Evolutionary conservation across 2,113 vertebrate species (phyloP).

Genomic region (Menidia beryllina): DNA sequence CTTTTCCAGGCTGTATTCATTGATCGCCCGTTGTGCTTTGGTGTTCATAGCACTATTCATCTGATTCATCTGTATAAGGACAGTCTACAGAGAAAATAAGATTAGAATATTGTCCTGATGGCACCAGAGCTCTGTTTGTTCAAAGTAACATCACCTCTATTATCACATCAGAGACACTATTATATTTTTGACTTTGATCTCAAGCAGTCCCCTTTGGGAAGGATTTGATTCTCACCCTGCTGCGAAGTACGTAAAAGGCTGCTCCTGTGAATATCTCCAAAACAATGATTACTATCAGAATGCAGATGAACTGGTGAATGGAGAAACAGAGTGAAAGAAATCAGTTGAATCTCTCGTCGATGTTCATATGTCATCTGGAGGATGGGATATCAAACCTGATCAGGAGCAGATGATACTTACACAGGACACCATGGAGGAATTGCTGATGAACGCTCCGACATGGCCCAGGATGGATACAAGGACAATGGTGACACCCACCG

Average conservation of each 20-base stretch:
- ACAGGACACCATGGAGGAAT: conserved; percentile 7
- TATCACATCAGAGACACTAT: background rate
- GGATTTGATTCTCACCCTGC: conserved; percentile 37
- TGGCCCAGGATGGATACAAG: conserved; percentile 36
- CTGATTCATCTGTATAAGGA: conserved; percentile 30
- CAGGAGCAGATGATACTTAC: conserved; percentile 32
- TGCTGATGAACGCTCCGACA: conserved; percentile 28
- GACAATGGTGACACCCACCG: conserved; percentile 25
- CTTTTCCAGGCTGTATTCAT: conserved; percentile 14
- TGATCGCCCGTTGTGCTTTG: background rate
- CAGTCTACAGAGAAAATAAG: conserved; percentile 17
- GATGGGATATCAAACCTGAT: background rate
- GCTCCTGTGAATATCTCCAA: conserved; percentile 39
- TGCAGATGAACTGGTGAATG: conserved; percentile 40
- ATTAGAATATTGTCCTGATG: no score
- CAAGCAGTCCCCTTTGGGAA: background rate
- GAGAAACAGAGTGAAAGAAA: conserved; percentile 7
- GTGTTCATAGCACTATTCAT: background rate
- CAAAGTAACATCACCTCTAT: background rate
- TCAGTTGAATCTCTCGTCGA: background rate
- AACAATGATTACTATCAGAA: conserved; percentile 52
- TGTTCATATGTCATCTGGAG: background rate
- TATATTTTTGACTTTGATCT: background rate
- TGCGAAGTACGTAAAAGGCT: conserved; percentile 37
- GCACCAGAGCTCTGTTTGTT: background rate